Evolutionary conservation across 2,888 invertebrate genomes (phyloP), one percentile per base, ranked within the genome.

Genomic region (Amblyjoppa proteus): DNA sequence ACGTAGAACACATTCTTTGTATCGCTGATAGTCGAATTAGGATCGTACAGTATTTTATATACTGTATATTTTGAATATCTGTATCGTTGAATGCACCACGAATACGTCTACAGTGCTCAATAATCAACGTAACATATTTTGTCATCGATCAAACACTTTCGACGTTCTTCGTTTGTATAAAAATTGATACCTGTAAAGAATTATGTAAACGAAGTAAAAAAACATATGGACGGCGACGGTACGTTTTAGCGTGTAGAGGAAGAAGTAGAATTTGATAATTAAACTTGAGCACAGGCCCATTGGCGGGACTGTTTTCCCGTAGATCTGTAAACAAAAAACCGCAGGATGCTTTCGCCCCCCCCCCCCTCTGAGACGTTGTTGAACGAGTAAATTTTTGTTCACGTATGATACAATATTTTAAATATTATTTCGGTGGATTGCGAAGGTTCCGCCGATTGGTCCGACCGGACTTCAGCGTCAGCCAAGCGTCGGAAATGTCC

Each of bases 401-500:
- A 45, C 16, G 11, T 41, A 2, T 5, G 20, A 13, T 9, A 73
- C 9, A 34, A 13, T 34, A 25, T 68, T 45, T 7, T 58, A 71
- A 41, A 49, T 49, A n/a, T 7, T 51, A 4, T 53, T 74, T 70
- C 53, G 61, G 49, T 75, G 51, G 16, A 74, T 78, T 51, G 34
- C 13, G 11, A 80, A 95, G 95, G 95, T 95, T 71, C 95, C 95
- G 80, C 95, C 95, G 31, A 95, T 95, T 34, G 95, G 95, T 83
- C 95, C 95, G 11, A 94, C 94, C 81, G 90, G 89, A 75, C 92
- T 95, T 45, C 95, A 95, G 89, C 94, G 95, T 75, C 96, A 96
- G 90, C 96, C 96, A 71, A 96, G 96, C 89, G 95, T 95, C 25
- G 95, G 95, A 31, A 96, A 95, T 90, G 95, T 95, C 69, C 92